Conservation (phyloP, 1,140 invertebrate species). For the Leptoteleia sp. region DNA sequence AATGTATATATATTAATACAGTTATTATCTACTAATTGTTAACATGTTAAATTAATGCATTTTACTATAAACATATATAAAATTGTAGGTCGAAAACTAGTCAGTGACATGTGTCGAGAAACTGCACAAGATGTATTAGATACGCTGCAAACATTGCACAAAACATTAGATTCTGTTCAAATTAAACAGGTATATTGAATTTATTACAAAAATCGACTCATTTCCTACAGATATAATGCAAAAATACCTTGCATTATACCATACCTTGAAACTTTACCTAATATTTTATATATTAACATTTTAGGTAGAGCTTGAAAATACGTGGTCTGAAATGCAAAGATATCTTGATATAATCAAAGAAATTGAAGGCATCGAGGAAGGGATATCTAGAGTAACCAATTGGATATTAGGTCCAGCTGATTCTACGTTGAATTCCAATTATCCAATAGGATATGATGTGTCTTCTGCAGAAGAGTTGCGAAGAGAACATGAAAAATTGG, state of each 20-base stretch:
- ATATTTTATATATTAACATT: slow-evolving; percentile 8
- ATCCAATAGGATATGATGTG: slow-evolving; percentile 87
- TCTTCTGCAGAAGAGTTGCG: slow-evolving; percentile 86
- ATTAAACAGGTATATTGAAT: slow-evolving; percentile 80
- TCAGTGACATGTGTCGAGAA: slow-evolving; percentile 71
- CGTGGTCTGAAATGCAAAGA: slow-evolving; percentile 83
- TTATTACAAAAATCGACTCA: no score
- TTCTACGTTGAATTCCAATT: slow-evolving; percentile 85
- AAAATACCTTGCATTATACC: no score
- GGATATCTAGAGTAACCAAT: slow-evolving; percentile 86
- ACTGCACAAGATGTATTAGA: slow-evolving; percentile 84
- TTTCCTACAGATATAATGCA: no score
- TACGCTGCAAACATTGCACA: slow-evolving; percentile 82
- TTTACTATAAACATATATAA: neutral
- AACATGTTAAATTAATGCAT: no score
- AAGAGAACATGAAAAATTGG: slow-evolving; percentile 87
- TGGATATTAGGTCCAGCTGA: slow-evolving; percentile 90
- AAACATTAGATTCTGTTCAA: slow-evolving; percentile 83
- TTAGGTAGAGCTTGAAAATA: slow-evolving; percentile 82
- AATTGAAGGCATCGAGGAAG: slow-evolving; percentile 83
- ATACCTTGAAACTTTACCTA: no score
- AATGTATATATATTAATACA: neutral
- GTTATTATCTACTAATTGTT: no score
- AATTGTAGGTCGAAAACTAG: slow-evolving; percentile 52
- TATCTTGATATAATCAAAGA: slow-evolving; percentile 84